Conservation (phyloP, 2,888 invertebrate genomes). For the Pseudococcus jackbeardsleyi region DNA sequence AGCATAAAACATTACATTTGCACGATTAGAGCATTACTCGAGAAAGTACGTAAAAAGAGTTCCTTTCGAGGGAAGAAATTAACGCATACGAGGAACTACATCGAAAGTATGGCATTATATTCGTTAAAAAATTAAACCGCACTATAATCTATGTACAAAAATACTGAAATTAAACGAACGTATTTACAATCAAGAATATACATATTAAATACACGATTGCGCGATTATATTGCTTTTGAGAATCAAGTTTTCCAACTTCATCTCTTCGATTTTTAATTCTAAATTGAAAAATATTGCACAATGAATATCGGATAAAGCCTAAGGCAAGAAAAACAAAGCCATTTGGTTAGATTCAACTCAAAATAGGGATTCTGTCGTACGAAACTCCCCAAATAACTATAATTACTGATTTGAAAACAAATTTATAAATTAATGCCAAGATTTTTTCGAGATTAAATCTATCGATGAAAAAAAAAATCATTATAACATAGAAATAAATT, state of each 20-base stretch:
- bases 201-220: slow-evolving; percentile 42
- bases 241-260: neutral
- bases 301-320: neutral
- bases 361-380: neutral
- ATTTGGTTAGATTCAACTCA: neutral
- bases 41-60: neutral
- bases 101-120: slow-evolving; percentile 61
- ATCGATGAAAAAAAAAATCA: neutral
- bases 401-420: neutral
- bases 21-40: slow-evolving; percentile 7
- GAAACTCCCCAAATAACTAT: neutral
- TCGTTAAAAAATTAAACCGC: slow-evolving; percentile 37
- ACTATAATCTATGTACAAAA: slow-evolving; percentile 26
- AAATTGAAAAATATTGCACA: slow-evolving; percentile 41
- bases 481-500: neutral
- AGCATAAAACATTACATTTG: slow-evolving; percentile 1
- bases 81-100: slow-evolving; percentile 59
- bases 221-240: slow-evolving; percentile 45
- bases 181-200: slow-evolving; percentile 43
- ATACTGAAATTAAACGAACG: slow-evolving; percentile 42
- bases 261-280: neutral
- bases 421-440: neutral
- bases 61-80: slow-evolving; percentile 28
- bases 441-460: neutral
- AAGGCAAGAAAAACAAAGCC: slow-evolving; percentile 17